Conservation (phyloP, 37 sponge, comb jelly and placozoan species). For the Hormiphora californensis region DNA sequence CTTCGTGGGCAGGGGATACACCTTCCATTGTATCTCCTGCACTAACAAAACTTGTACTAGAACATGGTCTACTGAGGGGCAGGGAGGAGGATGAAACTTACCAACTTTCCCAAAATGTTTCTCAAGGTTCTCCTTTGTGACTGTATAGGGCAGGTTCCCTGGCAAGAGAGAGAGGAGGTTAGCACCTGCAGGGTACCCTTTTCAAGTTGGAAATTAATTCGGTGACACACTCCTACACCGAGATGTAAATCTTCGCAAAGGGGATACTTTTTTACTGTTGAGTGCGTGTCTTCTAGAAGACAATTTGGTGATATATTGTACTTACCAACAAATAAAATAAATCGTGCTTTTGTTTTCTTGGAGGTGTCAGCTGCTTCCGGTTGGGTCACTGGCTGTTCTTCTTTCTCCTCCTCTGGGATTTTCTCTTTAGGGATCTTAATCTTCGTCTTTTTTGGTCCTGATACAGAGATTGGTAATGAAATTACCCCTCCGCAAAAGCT, state of each 20-base stretch:
- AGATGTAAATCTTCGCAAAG: too few relatives aligned
- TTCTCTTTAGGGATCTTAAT: background rate
- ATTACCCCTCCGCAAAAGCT: too few relatives aligned
- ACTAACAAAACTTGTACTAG: background rate
- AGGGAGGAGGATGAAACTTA: background rate
- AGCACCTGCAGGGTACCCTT: too few relatives aligned
- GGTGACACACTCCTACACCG: too few relatives aligned
- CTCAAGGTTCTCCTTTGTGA: background rate
- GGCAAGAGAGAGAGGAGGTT: too few relatives aligned
- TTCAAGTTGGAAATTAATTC: too few relatives aligned
- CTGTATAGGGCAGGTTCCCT: conserved; percentile 39
- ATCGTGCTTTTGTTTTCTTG: conserved; percentile 18
- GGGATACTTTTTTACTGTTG: too few relatives aligned
- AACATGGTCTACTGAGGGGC: background rate
- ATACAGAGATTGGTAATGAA: too few relatives aligned
- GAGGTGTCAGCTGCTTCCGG: background rate
- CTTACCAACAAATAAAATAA: conserved; percentile 29
- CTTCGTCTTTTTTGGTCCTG: background rate
- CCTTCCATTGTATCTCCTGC: too few relatives aligned
- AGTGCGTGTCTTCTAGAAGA: too few relatives aligned
- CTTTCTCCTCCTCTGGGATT: background rate
- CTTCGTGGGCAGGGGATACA: too few relatives aligned
- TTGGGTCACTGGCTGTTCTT: background rate
- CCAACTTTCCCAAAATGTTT: conserved; percentile 38
- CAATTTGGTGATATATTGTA: too few relatives aligned